These are phyloP conservation scores for Digitonthophagus gazella DNA, from an alignment of 2,888 invertebrate species.

Conservation along the genomic window DNA sequence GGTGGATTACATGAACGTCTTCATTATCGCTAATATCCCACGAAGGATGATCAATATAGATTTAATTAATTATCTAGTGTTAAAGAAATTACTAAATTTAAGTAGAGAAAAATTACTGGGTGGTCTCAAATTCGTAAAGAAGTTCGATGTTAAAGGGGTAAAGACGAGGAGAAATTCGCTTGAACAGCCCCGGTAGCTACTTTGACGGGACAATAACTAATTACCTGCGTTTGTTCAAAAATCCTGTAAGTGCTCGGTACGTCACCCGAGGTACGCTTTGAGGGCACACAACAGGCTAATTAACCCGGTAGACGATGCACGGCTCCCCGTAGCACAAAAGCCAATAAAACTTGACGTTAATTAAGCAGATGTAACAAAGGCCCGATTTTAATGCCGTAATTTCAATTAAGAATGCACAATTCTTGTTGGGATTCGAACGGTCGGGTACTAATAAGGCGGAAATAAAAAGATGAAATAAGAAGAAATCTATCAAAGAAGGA, in stretches of 20 bases:
- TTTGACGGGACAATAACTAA: background rate
- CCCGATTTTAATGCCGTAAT: slow-evolving; percentile 40
- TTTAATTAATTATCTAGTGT: no score
- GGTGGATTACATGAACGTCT: slow-evolving; percentile 6
- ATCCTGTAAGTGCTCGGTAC: background rate
- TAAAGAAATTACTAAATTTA: no score
- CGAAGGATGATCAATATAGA: background rate
- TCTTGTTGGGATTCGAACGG: slow-evolving; percentile 6
- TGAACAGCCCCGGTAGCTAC: background rate
- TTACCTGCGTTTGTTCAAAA: background rate
- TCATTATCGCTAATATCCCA: slow-evolving; percentile 5
- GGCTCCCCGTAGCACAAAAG: slow-evolving; percentile 22
- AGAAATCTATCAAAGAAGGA: no score
- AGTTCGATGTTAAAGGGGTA: no score
- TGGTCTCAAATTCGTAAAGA: no score
- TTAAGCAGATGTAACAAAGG: slow-evolving; percentile 37
- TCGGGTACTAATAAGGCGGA: background rate
- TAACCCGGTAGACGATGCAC: background rate
- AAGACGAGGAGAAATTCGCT: background rate
- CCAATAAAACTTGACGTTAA: slow-evolving; percentile 35
- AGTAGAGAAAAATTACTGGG: no score
- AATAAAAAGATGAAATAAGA: no score
- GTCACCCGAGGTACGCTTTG: slow-evolving; percentile 3
- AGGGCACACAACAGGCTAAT: background rate
- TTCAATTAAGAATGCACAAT: slow-evolving; percentile 38